Evolutionary conservation across 2,113 vertebrate species (phyloP), one percentile per base, ranked within the genome.

Genomic region (Martes martes): DNA sequence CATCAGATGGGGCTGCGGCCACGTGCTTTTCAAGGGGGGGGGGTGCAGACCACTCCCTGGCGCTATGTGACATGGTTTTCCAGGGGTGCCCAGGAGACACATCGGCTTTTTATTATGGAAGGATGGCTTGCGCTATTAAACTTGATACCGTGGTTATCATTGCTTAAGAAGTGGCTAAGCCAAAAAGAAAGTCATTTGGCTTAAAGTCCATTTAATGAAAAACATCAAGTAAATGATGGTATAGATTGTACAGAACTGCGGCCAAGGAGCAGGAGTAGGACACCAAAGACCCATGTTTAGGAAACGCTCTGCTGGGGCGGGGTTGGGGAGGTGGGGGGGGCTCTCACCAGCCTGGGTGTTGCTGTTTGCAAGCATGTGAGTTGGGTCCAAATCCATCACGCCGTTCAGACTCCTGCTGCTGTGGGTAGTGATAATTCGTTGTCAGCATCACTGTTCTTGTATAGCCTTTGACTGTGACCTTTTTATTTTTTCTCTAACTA

Each of bases 131-230:
- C 10, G 23, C 76, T 83, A 57, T 57, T 33, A 71, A n/a, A 63
- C 73, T 73, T 18, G 9, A 42, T 63, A 50, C 33, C 50, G 21
- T 5, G 21, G 42, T 45, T 24, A 18, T 42, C 36, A 36, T 31
- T 89, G 24, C 95, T 89, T 42, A 80, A 82, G 42, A 97, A 74
- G 67, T 80, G 26, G 50, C 79, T 86, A 89, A 96, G 81, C 87
- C 52, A 92, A 74, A 89, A 67, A 57, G 50, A 59, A 45, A 42
- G 26, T 13, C 14, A 92, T 33, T 45, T 91, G 76, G 82, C 61
- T 83, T 80, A 86, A 85, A 73, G 63, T 71, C 87, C 73, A 2
- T 69, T 73, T 96, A 74, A 96, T 95, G 84, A 63, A 94, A 92
- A 91, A 73, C 2, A 6, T 61, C 28, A 84, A 74, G 50, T 87